phyloP scores from a whole-genome alignment of 2,113 vertebrate species.

The Dolichotis patagonum region DNA sequence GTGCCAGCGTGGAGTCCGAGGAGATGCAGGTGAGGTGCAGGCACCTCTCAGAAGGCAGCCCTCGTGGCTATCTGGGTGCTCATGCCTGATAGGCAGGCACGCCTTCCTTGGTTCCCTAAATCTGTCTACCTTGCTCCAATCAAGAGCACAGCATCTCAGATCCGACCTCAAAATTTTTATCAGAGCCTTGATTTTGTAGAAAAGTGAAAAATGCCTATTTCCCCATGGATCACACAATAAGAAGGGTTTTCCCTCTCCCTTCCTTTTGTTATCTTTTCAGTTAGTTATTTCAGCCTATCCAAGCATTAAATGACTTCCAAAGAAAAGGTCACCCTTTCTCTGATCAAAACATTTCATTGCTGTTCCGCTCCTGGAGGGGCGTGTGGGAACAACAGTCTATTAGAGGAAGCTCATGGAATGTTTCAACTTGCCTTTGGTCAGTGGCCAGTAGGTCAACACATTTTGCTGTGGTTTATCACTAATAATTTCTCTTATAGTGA shows the following conservation, averaged over 20 bases:
- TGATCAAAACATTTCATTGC: constrained; percentile 88
- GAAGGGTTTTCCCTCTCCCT: background rate
- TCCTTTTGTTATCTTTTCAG: constrained; percentile 76
- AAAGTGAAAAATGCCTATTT: constrained; percentile 78
- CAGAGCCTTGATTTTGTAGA: constrained; percentile 61
- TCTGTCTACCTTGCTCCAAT: background rate
- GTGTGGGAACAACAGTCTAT: constrained; percentile 86
- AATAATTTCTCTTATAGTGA: constrained; percentile 82
- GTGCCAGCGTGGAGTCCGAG: background rate
- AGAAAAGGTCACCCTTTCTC: constrained; percentile 89
- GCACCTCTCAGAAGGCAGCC: background rate
- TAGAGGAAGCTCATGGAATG: constrained; percentile 84
- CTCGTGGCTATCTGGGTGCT: rapidly evolving
- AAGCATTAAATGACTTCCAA: constrained; percentile 85
- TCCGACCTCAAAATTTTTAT: constrained; percentile 25
- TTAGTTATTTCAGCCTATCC: constrained; percentile 85
- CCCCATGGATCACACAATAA: constrained; percentile 64
- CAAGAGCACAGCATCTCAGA: background rate
- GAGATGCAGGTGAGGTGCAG: background rate
- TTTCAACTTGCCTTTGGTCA: constrained; percentile 84
- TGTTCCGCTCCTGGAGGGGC: constrained; percentile 83
- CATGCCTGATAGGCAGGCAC: rapidly evolving
- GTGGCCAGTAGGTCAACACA: constrained; percentile 83
- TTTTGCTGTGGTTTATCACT: constrained; percentile 76
- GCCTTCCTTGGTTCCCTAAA: background rate